These are phyloP conservation scores for Nasonia oneida DNA, from an alignment of 2,888 invertebrate genomes.

Conservation along the genomic window DNA sequence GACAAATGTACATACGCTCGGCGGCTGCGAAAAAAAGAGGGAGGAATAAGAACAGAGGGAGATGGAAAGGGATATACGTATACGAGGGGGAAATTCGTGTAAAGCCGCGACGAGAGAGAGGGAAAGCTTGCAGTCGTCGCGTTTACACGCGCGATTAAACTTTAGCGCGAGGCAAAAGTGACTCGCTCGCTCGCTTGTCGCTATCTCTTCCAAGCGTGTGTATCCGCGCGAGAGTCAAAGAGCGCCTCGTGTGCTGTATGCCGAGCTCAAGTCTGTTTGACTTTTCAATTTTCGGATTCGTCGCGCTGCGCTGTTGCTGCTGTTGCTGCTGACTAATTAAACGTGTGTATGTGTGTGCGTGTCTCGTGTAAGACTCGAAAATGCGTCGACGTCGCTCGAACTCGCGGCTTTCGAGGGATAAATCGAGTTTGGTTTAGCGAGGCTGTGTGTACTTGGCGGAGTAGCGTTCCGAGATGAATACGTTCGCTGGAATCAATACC, in stretches of 20 bases:
- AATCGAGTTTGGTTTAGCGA: neutral
- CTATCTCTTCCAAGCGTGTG: neutral
- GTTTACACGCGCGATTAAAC: slow-evolving; percentile 58
- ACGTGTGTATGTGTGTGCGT: neutral
- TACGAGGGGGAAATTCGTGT: neutral
- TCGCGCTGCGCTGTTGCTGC: neutral
- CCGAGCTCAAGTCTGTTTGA: slow-evolving; percentile 41
- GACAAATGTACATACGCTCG: slow-evolving; percentile 3
- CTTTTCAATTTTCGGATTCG: slow-evolving; percentile 54
- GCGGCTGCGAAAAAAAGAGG: neutral
- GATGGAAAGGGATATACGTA: neutral
- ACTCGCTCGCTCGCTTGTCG: neutral
- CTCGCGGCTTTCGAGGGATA: neutral
- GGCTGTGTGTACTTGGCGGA: neutral
- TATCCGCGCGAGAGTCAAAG: slow-evolving; percentile 19
- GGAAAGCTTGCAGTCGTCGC: slow-evolving; percentile 19
- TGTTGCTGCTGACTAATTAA: slow-evolving; percentile 24
- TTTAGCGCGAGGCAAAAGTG: slow-evolving; percentile 49
- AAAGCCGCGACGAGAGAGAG: neutral
- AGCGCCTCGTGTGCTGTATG: no score
- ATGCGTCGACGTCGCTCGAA: neutral
- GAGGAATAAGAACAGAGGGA: neutral
- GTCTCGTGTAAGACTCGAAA: slow-evolving; percentile 21
- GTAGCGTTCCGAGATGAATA: neutral
- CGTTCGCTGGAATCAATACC: neutral